Base-by-base conservation (phyloP, 1,140 invertebrate species). In the Planococcus citri region DNA sequence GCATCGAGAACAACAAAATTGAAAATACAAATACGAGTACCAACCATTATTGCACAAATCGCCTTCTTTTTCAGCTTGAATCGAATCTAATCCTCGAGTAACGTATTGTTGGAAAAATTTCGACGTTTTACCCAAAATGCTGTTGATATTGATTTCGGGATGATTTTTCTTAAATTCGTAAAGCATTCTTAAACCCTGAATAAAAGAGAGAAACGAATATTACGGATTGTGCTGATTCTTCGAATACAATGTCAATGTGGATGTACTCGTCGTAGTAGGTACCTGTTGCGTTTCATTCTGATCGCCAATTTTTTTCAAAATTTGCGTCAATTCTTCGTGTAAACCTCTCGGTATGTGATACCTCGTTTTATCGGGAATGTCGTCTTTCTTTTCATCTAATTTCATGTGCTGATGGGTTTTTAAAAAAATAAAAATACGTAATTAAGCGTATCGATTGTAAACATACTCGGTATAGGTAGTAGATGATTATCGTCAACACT, bases 21-120 rank as follows among this genome's bases (percentile, higher is more conserved):
- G 14, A 37, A 37, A 37, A 8, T 37, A 60, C 8, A 60, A 9
- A 64, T 12, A 17, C 20, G 24, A 64, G 24, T 24, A 22, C 24
- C 17, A n/a, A 64, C 60, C 60, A 64, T 64, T 64, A 10, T 17
- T 4, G 17, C 3, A 64, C 10, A 17, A 17, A 14, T 27, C 25
- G 3, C 60, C 60, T 25, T 64, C 60, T 64, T 64, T 64, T 25
- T 64, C 60, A 22, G 25, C 70, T 70, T 89, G 91, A 41, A 96
- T 92, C 71, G 89, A 86, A 69, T 86, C 85, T 38, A 97, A 80
- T 3, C 92, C 91, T 70, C 90, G 84, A 75, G 93, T 88, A 74
- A 97, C 93, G 76, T 93, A 97, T 74, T 92, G 89, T 78, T 94
- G 90, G 80, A 97, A 96, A 78, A 90, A 92, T 75, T 90, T 87